These are phyloP conservation scores for Melanargia galathea DNA, from an alignment of 2,888 invertebrate species.

Conservation along the genomic window DNA sequence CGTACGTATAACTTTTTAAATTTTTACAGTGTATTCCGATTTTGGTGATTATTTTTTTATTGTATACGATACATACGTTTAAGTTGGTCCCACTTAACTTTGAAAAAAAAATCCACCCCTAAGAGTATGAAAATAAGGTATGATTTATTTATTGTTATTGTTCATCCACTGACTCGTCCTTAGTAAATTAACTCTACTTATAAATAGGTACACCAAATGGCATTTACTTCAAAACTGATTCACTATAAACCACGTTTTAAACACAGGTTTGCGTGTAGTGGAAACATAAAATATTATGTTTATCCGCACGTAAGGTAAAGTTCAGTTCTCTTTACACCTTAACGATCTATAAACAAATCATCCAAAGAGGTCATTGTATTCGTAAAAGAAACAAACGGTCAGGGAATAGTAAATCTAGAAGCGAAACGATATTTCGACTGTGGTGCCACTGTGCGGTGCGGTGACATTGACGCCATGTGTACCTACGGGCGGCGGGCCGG, in stretches of 20 bases:
- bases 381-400: conserved; percentile 16
- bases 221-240: not conserved
- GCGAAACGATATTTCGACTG: conserved; percentile 2
- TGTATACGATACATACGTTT: too few species aligned
- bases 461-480: too few species aligned
- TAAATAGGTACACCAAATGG: not conserved
- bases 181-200: not conserved
- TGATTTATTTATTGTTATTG: too few species aligned
- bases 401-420: not conserved
- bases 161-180: not conserved
- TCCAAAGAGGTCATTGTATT: conserved; percentile 26
- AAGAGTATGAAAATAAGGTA: too few species aligned
- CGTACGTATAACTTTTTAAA: too few species aligned
- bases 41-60: too few species aligned
- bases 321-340: conserved; percentile 12
- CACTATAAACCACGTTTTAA: not conserved
- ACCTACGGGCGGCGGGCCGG: too few species aligned
- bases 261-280: conserved; percentile 7
- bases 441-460: too few species aligned
- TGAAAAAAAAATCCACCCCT: too few species aligned
- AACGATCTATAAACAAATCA: conserved; percentile 28
- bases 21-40: too few species aligned
- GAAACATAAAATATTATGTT: conserved; percentile 29
- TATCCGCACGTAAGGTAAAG: conserved; percentile 18
- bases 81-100: too few species aligned